Percentiles rank a stretch among this genome's conserved stretches.
phyloP scores from a whole-genome alignment of 2,113 vertebrate species.

The Thamnaconus septentrionalis region DNA sequence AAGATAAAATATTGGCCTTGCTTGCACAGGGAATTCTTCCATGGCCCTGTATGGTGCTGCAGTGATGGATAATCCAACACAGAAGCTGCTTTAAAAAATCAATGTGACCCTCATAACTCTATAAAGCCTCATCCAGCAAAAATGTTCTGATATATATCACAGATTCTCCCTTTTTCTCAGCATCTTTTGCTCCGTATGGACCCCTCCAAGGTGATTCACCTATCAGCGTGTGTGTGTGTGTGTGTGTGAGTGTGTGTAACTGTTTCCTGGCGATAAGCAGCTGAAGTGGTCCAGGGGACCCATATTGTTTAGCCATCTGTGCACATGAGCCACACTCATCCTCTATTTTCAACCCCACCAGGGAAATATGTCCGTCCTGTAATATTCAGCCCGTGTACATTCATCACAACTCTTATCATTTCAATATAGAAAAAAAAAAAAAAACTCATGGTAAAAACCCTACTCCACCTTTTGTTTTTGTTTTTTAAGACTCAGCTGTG shows the following conservation, averaged over 20 bases:
- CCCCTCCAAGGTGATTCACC: slow-evolving; percentile 23
- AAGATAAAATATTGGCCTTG: slow-evolving; percentile 14
- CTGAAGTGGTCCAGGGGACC: slow-evolving; percentile 61
- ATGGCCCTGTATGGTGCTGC: slow-evolving; percentile 40
- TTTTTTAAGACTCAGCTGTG: background rate
- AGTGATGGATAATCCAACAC: slow-evolving; percentile 19
- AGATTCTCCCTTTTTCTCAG: slow-evolving; percentile 3
- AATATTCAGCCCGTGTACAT: background rate
- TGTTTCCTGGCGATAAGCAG: slow-evolving; percentile 57
- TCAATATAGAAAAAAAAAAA: background rate
- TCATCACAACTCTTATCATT: background rate
- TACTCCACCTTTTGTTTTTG: background rate
- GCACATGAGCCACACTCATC: slow-evolving; percentile 29
- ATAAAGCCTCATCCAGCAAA: slow-evolving; percentile 3
- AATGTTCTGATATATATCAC: background rate
- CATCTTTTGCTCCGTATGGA: slow-evolving; percentile 1
- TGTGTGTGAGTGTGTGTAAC: slow-evolving; percentile 19
- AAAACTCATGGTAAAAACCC: background rate
- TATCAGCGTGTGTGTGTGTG: slow-evolving; percentile 2
- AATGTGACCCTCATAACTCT: slow-evolving; percentile 1
- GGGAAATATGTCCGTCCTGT: slow-evolving; percentile 5
- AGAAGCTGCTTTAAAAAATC: slow-evolving; percentile 10
- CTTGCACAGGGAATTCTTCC: slow-evolving; percentile 11
- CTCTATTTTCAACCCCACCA: slow-evolving; percentile 17
- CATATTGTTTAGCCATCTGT: slow-evolving; percentile 74